Base-by-base conservation (phyloP, 2,888 invertebrate species). In the Arge pagana region DNA sequence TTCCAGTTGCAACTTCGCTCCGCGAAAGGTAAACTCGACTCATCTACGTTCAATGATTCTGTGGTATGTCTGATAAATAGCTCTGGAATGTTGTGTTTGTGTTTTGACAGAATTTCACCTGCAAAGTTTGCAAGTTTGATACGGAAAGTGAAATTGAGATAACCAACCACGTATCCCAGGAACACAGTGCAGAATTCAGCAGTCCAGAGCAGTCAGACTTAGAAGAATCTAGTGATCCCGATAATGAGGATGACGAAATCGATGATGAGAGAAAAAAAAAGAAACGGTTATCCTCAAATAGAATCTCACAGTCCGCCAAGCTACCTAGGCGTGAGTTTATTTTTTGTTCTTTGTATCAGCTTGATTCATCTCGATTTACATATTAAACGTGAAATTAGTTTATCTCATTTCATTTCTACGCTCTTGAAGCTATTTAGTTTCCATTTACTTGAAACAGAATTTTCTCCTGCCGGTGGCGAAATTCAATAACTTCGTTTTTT, bases 121-220 rank as follows among this genome's bases (percentile, higher is more conserved):
- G 77, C 53, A 72, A 67, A 57, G 56, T 73, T 19, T 77, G 77
- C 42, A 62, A 64, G 19, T 71, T 63, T 53, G 50, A 60, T 11
- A 59, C 64, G n/a, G 41, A 35, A 37, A 40, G 26, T n/a, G 54
- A 71, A 33, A 50, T 63, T 4, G 65, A 66, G 19, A 65, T 74
- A 19, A 28, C 57, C 10, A 53, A 56, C 3, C 77, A 77, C 53
- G 60, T 74, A 3, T 51, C 43, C n/a, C 45, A 65, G 13, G 51
- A 57, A 1, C 77, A 77, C 53, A n/a, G 55, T 0, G 11, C 21
- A 2, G 58, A 56, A 3, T 56, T 61, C n/a, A 43, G 40, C 21
- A 7, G 23, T 24, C 43, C 37, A 0, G 53, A 56, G 2, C 39
- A 35, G 7, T 54, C 35, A 2, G 64, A 65, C 36, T 60, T 60